phyloP scores from a whole-genome alignment of 2,888 invertebrate species.

The Blera fallax region DNA sequence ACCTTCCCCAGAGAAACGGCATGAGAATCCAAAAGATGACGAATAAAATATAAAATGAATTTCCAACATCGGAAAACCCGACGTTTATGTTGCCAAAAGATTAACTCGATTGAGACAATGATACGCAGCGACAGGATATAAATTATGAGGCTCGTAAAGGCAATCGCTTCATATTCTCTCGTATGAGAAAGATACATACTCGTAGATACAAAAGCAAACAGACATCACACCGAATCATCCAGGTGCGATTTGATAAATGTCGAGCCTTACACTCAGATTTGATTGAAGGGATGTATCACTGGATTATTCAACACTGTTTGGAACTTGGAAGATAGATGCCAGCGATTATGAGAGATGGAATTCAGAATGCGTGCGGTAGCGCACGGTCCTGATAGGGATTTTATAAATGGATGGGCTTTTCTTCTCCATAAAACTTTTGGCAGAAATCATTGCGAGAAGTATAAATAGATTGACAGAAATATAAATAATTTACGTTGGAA shows the following conservation, averaged over 20 bases:
- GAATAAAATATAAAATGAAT: conserved; percentile 39
- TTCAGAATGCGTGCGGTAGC: conserved; percentile 32
- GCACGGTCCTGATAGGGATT: conserved; percentile 42
- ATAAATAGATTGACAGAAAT: conserved; percentile 24
- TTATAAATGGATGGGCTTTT: conserved; percentile 44
- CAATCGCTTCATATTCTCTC: conserved; percentile 49
- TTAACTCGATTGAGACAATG: conserved; percentile 69
- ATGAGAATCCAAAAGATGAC: conserved; percentile 4
- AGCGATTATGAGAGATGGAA: conserved; percentile 61
- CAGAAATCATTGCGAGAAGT: conserved; percentile 26
- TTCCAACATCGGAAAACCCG: conserved; percentile 40
- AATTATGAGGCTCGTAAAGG: conserved; percentile 60
- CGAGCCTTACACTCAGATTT: conserved; percentile 51
- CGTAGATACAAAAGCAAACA: not conserved
- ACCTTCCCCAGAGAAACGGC: not conserved
- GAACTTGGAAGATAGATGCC: conserved; percentile 57
- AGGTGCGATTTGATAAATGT: conserved; percentile 69
- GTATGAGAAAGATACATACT: not conserved
- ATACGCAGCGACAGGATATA: conserved; percentile 68
- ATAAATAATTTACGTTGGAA: conserved; percentile 13
- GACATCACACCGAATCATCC: conserved; percentile 53
- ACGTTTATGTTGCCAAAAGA: conserved; percentile 51
- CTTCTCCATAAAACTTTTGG: conserved; percentile 51
- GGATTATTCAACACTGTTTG: conserved; percentile 67
- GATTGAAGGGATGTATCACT: conserved; percentile 69